Base-by-base conservation (phyloP, 2,797 vertebrate genomes). In the Eulemur rubriventer region DNA sequence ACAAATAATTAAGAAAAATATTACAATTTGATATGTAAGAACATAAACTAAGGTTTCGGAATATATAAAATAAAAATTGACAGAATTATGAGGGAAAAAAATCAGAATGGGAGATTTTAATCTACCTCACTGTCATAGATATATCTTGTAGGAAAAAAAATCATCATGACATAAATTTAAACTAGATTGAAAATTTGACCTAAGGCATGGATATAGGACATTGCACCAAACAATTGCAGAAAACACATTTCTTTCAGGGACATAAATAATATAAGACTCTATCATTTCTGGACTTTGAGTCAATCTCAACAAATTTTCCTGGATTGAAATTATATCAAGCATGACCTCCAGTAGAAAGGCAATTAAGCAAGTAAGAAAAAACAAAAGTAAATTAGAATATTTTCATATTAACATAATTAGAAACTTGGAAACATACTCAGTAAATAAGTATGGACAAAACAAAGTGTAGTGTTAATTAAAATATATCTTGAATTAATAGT, bases 291-390 rank as follows among this genome's bases (percentile, higher is more conserved):
- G 41, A 96, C 26, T 26, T 93, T 41, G 33, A 95, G n/a, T 93
- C 46, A 92, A 80, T 97, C 35, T 87, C 52, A 94, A 63, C 22
- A 61, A 79, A 88, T 95, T 94, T 96, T 80, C 67, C 43, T 55
- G 50, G 81, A 48, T 2, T 87, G 48, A 93, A 95, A 95, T 87
- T 4, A 80, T 82, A 57, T 89, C 13, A 33, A 55, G n/a, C 35
- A 65, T 81, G 33, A 52, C 83, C 33, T 87, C 65, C 61, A 90
- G 61, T 79, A 95, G 96, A 86, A 96, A 63, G 63, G 5, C 22
- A 92, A 90, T 83, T 83, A 94, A 92, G 4, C 35, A 79, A 65
- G 80, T 95, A 95, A 75, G 83, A 57, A 84, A 76, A 67, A 93
- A 73, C 6, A 33, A 83, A 89, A 88, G 5, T 50, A 67, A 93